A percentile compares a stretch with the other conserved stretches of the same genome.
Evolutionary conservation across 92 coral and sea anemone genomes (phyloP).

Genomic region (Parazoanthus swiftii): DNA sequence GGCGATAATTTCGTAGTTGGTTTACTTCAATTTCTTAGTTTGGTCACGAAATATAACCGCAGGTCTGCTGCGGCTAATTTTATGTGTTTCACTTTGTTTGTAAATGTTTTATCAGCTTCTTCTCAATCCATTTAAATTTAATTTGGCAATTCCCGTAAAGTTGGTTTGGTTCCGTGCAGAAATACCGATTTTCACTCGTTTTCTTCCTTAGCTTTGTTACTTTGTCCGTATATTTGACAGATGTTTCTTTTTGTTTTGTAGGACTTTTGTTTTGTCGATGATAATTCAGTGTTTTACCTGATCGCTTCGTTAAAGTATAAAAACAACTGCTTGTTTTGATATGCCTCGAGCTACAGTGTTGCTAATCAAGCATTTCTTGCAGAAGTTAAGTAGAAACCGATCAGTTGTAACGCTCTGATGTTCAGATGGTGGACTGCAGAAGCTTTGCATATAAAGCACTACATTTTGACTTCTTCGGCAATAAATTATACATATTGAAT

Average conservation of each 20-base stretch:
- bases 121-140: neutral
- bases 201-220: neutral
- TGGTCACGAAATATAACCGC: neutral
- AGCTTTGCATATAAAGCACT: no score
- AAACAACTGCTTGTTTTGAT: neutral
- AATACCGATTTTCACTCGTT: neutral
- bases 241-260: neutral
- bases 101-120: neutral
- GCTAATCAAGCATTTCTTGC: neutral
- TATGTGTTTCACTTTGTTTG: neutral
- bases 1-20: neutral
- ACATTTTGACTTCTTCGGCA: neutral
- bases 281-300: neutral
- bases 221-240: neutral
- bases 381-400: constrained; percentile 11
- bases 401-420: no score
- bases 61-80: neutral
- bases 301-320: neutral
- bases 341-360: neutral
- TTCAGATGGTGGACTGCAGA: neutral
- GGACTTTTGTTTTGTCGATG: neutral
- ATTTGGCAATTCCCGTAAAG: neutral
- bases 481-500: neutral
- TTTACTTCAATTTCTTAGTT: neutral
- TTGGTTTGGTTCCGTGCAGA: constrained; percentile 8